Base-by-base conservation (phyloP, 2,888 invertebrate species). In the Archaeoteleia sp. region DNA sequence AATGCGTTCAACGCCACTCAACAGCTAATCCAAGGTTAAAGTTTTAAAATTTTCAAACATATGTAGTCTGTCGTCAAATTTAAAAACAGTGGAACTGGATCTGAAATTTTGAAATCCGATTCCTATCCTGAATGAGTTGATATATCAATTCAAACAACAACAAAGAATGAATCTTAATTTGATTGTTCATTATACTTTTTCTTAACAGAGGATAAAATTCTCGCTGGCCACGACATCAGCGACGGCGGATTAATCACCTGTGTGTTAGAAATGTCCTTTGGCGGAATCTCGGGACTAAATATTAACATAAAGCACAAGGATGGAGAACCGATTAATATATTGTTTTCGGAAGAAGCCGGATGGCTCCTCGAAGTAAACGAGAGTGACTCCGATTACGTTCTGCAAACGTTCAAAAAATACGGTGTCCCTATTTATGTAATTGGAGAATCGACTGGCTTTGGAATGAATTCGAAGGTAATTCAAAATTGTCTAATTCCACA, bases 241-340 rank as follows among this genome's bases (percentile, higher is more conserved):
- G 98, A 98, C 87, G 98, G 99, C 13, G 98, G 99, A 20, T 87
- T 98, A 23, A 88, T 98, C 32, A 94, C 94, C 0, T 94, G 95
- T 74, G 85, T 95, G 0, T 82, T 98, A 60, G 98, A 99, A 87
- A 98, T 98, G 97, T 93, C 94, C n/a, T 95, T 98, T 81, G 96
- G 92, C 55, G 97, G 98, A 27, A 87, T 97, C 58, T 90, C 93
- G 73, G 97, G 97, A 0, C 78, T 96, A 9, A 86, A 90, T 9
- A 82, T 94, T 0, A 88, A 92, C 70, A 80, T 95, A 10, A 84
- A 85, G 0, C 88, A 90, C 61, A 87, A 87, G 62, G 82, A 82
- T 27, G 88, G 89, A 1, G 87, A 89, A 0, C 86, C 89, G 0
- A 83, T 94, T 4, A 90, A 92, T 60, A 87, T 93, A 12, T 85